Evolutionary conservation across 2,888 invertebrate species (phyloP).

Genomic region (Vesta saturnalis): DNA sequence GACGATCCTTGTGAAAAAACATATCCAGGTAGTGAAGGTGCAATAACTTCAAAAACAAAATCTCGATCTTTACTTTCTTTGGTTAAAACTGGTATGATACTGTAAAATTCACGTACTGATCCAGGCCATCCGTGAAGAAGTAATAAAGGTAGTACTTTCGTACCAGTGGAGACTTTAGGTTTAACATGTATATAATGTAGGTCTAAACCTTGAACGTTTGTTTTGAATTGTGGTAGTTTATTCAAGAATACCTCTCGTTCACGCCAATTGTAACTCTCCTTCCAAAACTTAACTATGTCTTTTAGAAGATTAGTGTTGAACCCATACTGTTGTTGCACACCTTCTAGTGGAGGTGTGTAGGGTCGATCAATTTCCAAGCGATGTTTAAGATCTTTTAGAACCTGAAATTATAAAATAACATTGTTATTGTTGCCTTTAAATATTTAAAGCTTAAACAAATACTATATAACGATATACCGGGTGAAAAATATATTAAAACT

Average conservation of each 20-base stretch:
- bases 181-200: slow-evolving; percentile 76
- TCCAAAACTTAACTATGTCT: slow-evolving; percentile 81
- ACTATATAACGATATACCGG: too few relatives aligned
- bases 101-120: slow-evolving; percentile 84
- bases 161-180: slow-evolving; percentile 55
- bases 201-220: slow-evolving; percentile 74
- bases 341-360: slow-evolving; percentile 68
- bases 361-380: slow-evolving; percentile 64
- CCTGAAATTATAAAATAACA: slow-evolving; percentile 47
- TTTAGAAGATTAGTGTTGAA: slow-evolving; percentile 76
- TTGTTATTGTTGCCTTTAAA: too few relatives aligned
- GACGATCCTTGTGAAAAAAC: slow-evolving; percentile 67
- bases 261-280: slow-evolving; percentile 73
- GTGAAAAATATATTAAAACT: too few relatives aligned
- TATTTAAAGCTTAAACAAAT: too few relatives aligned
- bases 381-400: slow-evolving; percentile 65
- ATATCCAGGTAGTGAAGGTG: slow-evolving; percentile 66
- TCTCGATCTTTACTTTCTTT: slow-evolving; percentile 64
- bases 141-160: slow-evolving; percentile 70
- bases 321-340: slow-evolving; percentile 80
- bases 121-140: slow-evolving; percentile 93
- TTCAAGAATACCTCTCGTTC: slow-evolving; percentile 71
- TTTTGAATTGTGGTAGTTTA: slow-evolving; percentile 73
- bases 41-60: slow-evolving; percentile 74
- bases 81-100: slow-evolving; percentile 73